Evolutionary conservation across 2,888 invertebrate genomes (phyloP), one percentile per base, ranked within the genome.

Genomic region (Sinopyrophorus schimmeli): DNA sequence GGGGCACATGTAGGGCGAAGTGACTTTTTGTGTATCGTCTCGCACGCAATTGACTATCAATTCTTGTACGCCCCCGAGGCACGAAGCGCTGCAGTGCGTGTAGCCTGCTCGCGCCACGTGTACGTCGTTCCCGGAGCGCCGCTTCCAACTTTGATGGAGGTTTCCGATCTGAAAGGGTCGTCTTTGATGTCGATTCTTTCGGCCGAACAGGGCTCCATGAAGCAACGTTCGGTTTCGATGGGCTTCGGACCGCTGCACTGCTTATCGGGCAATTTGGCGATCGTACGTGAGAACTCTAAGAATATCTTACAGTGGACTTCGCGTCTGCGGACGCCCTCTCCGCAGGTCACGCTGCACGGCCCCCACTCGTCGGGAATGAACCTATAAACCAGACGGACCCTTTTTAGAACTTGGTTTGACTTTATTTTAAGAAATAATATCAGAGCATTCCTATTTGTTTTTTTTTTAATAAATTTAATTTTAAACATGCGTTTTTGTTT

Each of bases 291-390:
- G 73, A 93, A 94, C 72, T 93, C 92, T 53, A 96, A 77, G 74
- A 90, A 94, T 63, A 96, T 94, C 77, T 92, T 92, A 76, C 98
- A 98, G 61, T 89, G 85, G n/a, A 94, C 94, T 61, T 86, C 83
- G 18, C 95, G 83, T 55, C 84, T 85, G n/a, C 88, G 79, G 60
- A 87, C 78, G 0, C 96, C 97, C 69, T 90, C 89, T 1, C 96
- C 96, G 69, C 97, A 74, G 4, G 69, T 64, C 1, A 63, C 69
- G 62, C 91, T 92, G 76, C 97, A 98, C 1, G 89, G 83, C 1
- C 92, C 86, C 95, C 95, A 97, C 40, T 90, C 89, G 50, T 93
- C 93, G 54, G 91, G 87, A 65, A 94, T 87, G 77, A 89, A 97
- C 69, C 97, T 95, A 76, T 44, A 74, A 67, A 61, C 15, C 24